Evolutionary conservation across 2,797 vertebrate genomes (phyloP), one percentile per base, ranked within the genome.

Genomic region (Enteromius thamalakanensis): DNA sequence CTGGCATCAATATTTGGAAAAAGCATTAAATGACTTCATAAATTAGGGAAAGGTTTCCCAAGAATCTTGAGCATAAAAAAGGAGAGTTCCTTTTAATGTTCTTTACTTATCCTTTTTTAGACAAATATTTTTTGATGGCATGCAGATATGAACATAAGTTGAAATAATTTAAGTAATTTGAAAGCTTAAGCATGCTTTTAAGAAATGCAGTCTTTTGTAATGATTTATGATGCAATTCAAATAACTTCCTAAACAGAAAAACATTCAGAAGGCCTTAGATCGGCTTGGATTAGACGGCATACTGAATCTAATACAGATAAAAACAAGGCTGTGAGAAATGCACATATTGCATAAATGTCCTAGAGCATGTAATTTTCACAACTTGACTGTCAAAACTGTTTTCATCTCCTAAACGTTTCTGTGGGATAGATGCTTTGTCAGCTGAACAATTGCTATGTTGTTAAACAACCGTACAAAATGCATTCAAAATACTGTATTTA

Each of bases 11-110:
- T 9, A 49, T 26, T 15, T 60, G 23, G 4, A 6, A 9, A 71
- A 71, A 55, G 3, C 79, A 71, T 53, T 26, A 70, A 71, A 55
- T 80, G 15, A 69, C 37, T 71, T 42, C 1, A 77, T 45, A 47
- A 71, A 53, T 32, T 19, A 68, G 62, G 19, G 51, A 19, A 71
- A 71, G 7, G 55, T 64, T 72, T 60, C 6, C 23, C 37, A 80
- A 80, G 1, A 45, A 21, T 60, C 37, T 5, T 69, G n/a, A 17
- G 14, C 23, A 45, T 42, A 0, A 12, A 47, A 15, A 47, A 14
- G 45, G 45, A 47, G 45, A 14, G 45, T 47, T 23, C 40, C 40
- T 32, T 15, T 37, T 4, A 3, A 23, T 60, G 53, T 71, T 80
- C 23, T 60, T 32, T 70, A 58, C 40, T 70, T 42, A 26, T 29